phyloP scores from a whole-genome alignment of 2,888 invertebrate species.

The Mayetiola destructor region DNA sequence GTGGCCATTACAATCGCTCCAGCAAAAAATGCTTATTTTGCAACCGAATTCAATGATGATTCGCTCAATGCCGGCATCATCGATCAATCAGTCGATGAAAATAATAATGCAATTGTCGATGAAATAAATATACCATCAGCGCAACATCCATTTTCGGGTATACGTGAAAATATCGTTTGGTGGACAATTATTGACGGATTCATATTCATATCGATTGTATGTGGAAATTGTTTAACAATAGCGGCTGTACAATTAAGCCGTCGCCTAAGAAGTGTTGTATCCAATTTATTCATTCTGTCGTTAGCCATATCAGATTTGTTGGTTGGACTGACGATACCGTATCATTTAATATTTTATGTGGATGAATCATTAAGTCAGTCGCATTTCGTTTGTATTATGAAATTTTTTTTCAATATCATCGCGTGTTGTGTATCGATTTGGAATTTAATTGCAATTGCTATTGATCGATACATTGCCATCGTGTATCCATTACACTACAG shows the following conservation, averaged over 20 bases:
- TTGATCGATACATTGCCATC: constrained; percentile 67
- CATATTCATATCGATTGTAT: constrained; percentile 49
- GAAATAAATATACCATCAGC: neutral
- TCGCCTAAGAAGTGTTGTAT: constrained; percentile 51
- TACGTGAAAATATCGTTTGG: constrained; percentile 20
- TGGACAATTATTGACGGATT: constrained; percentile 54
- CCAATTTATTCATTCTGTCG: constrained; percentile 66
- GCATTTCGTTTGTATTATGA: constrained; percentile 49
- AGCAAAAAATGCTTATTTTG: neutral
- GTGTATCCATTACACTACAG: constrained; percentile 65
- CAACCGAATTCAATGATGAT: too few species aligned
- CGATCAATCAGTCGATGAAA: neutral
- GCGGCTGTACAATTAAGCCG: constrained; percentile 56
- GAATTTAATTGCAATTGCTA: constrained; percentile 63
- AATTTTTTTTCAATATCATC: constrained; percentile 58
- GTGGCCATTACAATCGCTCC: neutral
- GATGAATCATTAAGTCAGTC: constrained; percentile 43
- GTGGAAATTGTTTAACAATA: constrained; percentile 62
- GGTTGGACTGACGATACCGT: constrained; percentile 62
- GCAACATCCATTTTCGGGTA: constrained; percentile 14
- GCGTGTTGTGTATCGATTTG: constrained; percentile 66
- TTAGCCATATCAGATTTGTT: constrained; percentile 64
- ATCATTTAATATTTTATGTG: constrained; percentile 62
- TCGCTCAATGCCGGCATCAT: neutral
- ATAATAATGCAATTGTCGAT: neutral